phyloP scores from a whole-genome alignment of 1,140 invertebrate species.

The Acyrthosiphon pisum region DNA sequence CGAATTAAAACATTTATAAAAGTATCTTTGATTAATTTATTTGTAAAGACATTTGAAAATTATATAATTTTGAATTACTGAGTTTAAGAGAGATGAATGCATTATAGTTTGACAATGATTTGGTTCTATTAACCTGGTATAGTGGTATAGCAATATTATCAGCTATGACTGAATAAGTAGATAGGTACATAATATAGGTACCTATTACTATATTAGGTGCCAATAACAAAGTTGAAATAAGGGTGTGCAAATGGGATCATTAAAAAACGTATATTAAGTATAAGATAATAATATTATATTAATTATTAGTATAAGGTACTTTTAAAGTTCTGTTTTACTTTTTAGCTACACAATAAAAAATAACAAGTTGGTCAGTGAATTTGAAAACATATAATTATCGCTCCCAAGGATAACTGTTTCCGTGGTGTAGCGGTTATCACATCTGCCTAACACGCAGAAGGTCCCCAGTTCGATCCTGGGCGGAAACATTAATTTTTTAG shows the following conservation, averaged over 20 bases:
- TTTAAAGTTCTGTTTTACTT: background rate
- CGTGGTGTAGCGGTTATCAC: constrained; percentile 63
- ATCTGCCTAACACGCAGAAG: constrained; percentile 63
- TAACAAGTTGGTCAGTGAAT: background rate
- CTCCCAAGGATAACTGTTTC: constrained; percentile 56
- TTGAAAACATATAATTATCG: background rate
- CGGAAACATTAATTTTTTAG: constrained; percentile 60
- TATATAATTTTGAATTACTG: background rate
- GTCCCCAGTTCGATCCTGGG: constrained; percentile 63
- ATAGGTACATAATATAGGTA: no score
- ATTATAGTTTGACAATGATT: no score
- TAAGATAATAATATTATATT: no score
- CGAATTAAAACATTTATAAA: background rate
- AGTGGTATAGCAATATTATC: no score
- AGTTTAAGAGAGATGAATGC: no score
- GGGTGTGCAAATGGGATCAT: background rate
- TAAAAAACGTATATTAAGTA: background rate
- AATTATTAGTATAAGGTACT: background rate
- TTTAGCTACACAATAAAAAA: background rate
- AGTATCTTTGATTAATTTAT: background rate
- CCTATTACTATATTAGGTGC: background rate
- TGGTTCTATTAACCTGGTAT: no score
- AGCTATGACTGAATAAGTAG: no score
- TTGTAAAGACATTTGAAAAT: background rate
- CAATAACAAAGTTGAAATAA: background rate